These are phyloP conservation scores for Muricea muricata DNA, from an alignment of 92 coral and sea anemone genomes.

Conservation along the genomic window DNA sequence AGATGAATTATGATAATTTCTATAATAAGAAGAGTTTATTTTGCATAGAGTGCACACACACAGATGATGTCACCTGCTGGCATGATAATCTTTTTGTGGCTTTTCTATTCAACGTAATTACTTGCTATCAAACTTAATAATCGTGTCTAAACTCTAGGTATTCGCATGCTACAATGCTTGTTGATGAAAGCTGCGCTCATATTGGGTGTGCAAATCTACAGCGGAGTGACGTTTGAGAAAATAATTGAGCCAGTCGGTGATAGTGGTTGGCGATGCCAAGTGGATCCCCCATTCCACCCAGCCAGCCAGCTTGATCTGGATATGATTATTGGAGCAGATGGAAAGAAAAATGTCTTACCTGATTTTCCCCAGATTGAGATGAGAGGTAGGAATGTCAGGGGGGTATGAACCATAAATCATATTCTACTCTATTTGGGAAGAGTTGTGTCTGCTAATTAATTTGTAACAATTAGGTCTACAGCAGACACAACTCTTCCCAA, in stretches of 20 bases:
- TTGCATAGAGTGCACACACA: too few species aligned
- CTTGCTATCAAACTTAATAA: neutral
- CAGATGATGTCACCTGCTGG: too few species aligned
- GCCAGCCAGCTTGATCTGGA: conserved; percentile 80
- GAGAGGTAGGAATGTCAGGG: conserved; percentile 79
- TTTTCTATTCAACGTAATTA: too few species aligned
- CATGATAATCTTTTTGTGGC: too few species aligned
- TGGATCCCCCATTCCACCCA: conserved; percentile 81
- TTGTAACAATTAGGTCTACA: too few species aligned
- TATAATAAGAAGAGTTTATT: too few species aligned
- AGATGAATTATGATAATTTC: too few species aligned
- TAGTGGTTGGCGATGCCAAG: conserved; percentile 89
- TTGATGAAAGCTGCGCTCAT: conserved; percentile 90
- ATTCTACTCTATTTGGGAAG: too few species aligned
- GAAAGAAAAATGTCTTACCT: conserved; percentile 93
- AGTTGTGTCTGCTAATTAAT: too few species aligned
- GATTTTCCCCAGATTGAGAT: conserved; percentile 94
- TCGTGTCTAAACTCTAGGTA: conserved; percentile 59
- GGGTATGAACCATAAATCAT: too few species aligned
- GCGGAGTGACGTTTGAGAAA: conserved; percentile 92
- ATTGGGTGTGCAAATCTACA: conserved; percentile 89
- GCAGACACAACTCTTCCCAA: too few species aligned
- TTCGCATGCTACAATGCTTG: conserved; percentile 79
- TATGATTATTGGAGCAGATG: conserved; percentile 94
- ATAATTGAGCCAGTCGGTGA: conserved; percentile 86